Percentiles rank a stretch among this genome's conserved stretches.
Evolutionary conservation across 37 sponge, comb jelly and placozoan species (phyloP).

Genomic region (Dysidea cf. avara): DNA sequence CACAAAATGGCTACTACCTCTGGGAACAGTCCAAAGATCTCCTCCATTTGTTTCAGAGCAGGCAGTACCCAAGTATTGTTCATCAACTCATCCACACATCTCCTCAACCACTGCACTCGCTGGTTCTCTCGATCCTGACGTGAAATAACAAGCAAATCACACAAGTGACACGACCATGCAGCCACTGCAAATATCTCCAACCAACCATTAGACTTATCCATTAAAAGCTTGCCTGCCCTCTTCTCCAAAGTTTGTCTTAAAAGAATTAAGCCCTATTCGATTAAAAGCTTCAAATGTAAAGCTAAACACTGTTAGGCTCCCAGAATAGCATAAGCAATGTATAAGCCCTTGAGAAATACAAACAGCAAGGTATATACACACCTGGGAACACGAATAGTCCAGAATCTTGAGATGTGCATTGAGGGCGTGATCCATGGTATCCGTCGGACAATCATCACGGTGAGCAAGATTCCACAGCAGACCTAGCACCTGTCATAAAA

Average conservation of each 20-base stretch:
- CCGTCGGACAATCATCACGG: slow-evolving; percentile 81
- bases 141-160: too few species aligned
- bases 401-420: slow-evolving; percentile 94
- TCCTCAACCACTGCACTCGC: slow-evolving; percentile 74
- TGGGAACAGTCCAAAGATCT: slow-evolving; percentile 77
- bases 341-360: too few species aligned
- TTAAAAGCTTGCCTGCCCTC: too few species aligned
- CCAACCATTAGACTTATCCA: too few species aligned
- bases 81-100: slow-evolving; percentile 77
- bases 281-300: too few species aligned
- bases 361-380: too few species aligned
- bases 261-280: too few species aligned
- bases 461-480: slow-evolving; percentile 94
- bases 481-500: slow-evolving; percentile 64
- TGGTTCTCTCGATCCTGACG: slow-evolving; percentile 84
- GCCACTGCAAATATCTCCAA: too few species aligned
- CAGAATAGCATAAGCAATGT: too few species aligned
- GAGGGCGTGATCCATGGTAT: slow-evolving; percentile 95
- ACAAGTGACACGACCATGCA: too few species aligned
- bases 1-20: slow-evolving; percentile 48
- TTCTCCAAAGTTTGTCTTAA: too few species aligned
- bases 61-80: slow-evolving; percentile 84
- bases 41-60: slow-evolving; percentile 88
- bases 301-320: too few species aligned
- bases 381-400: slow-evolving; percentile 95